Evolutionary conservation across 2,888 invertebrate species (phyloP).

Genomic region (Synanthedon tipuliformis): DNA sequence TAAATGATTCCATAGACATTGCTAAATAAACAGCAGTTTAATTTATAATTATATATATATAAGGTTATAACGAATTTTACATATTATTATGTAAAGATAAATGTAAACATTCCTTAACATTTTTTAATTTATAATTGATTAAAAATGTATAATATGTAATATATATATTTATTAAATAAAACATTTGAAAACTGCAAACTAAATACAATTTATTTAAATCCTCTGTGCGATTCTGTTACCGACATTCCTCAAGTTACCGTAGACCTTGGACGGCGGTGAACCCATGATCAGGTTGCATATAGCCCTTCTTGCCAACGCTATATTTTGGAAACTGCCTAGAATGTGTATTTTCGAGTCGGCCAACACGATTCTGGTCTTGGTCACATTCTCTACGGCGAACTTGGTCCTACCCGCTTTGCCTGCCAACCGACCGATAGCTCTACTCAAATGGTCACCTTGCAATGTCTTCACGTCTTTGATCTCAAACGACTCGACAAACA

Average conservation of each 20-base stretch:
- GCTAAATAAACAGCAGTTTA: too few relatives aligned
- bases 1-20: too few relatives aligned
- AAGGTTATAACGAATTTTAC: too few relatives aligned
- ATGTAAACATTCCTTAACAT: conserved; percentile 2
- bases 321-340: conserved; percentile 96
- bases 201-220: conserved; percentile 62
- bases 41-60: too few relatives aligned
- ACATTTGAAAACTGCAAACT: conserved; percentile 21
- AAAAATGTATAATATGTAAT: conserved; percentile 1
- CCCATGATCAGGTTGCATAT: conserved; percentile 97
- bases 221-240: conserved; percentile 86
- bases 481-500: conserved; percentile 97
- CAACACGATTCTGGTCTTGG: conserved; percentile 96
- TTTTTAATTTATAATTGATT: conserved; percentile 1
- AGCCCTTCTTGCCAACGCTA: conserved; percentile 92
- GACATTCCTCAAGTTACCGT: conserved; percentile 90
- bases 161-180: conserved; percentile 13
- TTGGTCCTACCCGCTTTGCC: conserved; percentile 98
- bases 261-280: conserved; percentile 97
- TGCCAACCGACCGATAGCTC: conserved; percentile 97
- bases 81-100: too few relatives aligned
- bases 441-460: conserved; percentile 93
- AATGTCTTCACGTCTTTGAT: conserved; percentile 95
- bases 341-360: conserved; percentile 98
- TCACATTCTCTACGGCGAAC: conserved; percentile 98